Conservation (phyloP, 2,113 vertebrate genomes). For the Pitta sordida region DNA sequence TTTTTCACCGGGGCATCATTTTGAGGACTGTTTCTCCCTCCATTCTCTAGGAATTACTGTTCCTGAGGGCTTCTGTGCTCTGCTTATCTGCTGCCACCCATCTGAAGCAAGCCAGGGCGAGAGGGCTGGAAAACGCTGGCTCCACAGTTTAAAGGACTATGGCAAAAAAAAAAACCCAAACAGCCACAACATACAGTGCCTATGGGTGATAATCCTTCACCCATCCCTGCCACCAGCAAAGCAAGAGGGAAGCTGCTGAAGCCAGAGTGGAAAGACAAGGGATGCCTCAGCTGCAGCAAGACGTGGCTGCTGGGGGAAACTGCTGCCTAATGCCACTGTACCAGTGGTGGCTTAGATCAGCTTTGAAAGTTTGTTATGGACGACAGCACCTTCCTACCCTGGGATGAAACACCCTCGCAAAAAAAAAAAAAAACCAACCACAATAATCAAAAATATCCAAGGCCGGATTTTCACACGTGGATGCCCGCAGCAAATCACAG, state of each 20-base stretch:
- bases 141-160: background rate
- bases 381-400: background rate
- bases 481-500: background rate
- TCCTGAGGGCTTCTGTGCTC: background rate
- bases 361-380: background rate
- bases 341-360: background rate
- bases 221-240: background rate
- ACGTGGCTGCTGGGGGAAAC: rapidly evolving
- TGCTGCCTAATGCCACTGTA: background rate
- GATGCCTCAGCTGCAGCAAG: background rate
- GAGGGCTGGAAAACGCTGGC: background rate
- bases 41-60: background rate
- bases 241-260: background rate
- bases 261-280: rapidly evolving
- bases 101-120: background rate
- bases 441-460: no score
- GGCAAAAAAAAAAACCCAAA: background rate
- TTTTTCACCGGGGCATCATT: background rate
- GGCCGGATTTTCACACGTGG: rapidly evolving
- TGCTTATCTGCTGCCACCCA: background rate
- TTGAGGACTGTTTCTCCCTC: background rate
- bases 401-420: background rate
- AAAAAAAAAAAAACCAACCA: background rate
- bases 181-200: background rate
- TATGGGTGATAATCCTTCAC: background rate